Conservation (phyloP, 2,797 vertebrate species). For the Odontamblyopus rebecca region DNA sequence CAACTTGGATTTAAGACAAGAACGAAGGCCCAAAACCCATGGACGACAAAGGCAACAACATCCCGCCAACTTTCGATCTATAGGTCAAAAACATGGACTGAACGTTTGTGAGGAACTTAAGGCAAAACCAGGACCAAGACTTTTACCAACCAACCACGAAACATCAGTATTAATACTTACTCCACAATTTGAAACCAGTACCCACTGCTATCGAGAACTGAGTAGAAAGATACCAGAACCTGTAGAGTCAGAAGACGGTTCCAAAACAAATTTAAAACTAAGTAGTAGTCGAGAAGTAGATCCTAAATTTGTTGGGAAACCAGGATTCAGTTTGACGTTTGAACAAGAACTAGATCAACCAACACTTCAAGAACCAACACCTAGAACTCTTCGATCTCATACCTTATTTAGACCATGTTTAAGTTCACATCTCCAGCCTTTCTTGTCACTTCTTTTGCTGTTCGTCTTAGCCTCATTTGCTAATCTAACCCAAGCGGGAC, state of each 20-base stretch:
- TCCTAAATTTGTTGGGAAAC: not conserved
- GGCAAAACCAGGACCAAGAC: not conserved
- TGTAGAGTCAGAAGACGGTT: not conserved
- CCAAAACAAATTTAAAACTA: not conserved
- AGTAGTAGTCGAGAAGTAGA: not conserved
- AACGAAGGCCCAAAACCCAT: not conserved
- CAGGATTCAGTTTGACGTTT: not conserved
- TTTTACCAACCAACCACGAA: not conserved
- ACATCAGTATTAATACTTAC: not conserved
- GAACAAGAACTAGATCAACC: not conserved
- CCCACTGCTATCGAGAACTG: not conserved
- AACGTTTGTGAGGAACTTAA: not conserved
- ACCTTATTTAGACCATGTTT: not conserved
- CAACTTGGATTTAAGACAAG: not conserved
- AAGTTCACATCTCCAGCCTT: slow-evolving; percentile 20
- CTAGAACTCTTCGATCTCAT: slow-evolving; percentile 23
- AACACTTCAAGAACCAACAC: slow-evolving; percentile 19
- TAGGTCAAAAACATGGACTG: not conserved
- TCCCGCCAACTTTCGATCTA: not conserved
- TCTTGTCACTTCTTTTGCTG: slow-evolving; percentile 37
- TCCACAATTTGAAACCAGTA: not conserved
- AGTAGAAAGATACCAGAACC: not conserved
- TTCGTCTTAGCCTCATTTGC: slow-evolving; percentile 45
- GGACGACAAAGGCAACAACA: not conserved
- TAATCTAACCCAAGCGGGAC: slow-evolving; percentile 44